Percentiles rank a stretch among this genome's conserved stretches.
These are phyloP conservation scores for Cynodonichthys magdalenae DNA, from an alignment of 2,797 vertebrate genomes.

Conservation along the genomic window DNA sequence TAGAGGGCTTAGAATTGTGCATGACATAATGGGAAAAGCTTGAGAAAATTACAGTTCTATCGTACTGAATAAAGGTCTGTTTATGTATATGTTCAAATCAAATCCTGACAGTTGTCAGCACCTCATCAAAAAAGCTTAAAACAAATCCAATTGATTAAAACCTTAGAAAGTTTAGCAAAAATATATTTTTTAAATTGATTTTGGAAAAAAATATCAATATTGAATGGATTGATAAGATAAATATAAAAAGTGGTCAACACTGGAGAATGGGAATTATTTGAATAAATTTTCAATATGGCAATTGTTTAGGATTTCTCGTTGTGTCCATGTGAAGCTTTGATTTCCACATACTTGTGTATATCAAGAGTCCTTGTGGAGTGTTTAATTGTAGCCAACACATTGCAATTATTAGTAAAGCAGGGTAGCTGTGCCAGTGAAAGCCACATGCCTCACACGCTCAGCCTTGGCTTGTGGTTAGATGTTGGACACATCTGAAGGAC, in stretches of 20 bases:
- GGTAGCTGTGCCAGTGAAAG: conserved; percentile 75
- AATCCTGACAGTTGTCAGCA: conserved; percentile 20
- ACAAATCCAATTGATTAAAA: background rate
- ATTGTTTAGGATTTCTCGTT: conserved; percentile 41
- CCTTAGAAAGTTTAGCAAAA: background rate
- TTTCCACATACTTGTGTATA: conserved; percentile 12
- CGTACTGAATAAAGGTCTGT: conserved; percentile 26
- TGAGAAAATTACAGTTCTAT: background rate
- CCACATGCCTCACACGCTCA: conserved; percentile 81
- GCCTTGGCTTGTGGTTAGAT: conserved; percentile 80
- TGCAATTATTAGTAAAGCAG: conserved; percentile 82
- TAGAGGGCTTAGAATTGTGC: conserved; percentile 45
- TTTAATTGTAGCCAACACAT: conserved; percentile 80
- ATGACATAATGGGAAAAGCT: conserved; percentile 34
- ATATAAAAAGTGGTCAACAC: conserved; percentile 11
- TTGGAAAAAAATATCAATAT: too few relatives aligned
- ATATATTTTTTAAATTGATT: background rate
- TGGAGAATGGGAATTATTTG: conserved; percentile 4
- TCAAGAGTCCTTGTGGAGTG: conserved; percentile 52
- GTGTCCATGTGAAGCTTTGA: conserved; percentile 2
- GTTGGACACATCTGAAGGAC: conserved; percentile 84
- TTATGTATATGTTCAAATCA: conserved; percentile 23
- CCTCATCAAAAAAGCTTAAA: conserved; percentile 13
- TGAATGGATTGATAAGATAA: conserved; percentile 3
- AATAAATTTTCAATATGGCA: conserved; percentile 33